Percentiles rank a stretch among this genome's conserved stretches.
Conservation (phyloP, 2,113 vertebrate genomes). For the Catagonus wagneri region DNA sequence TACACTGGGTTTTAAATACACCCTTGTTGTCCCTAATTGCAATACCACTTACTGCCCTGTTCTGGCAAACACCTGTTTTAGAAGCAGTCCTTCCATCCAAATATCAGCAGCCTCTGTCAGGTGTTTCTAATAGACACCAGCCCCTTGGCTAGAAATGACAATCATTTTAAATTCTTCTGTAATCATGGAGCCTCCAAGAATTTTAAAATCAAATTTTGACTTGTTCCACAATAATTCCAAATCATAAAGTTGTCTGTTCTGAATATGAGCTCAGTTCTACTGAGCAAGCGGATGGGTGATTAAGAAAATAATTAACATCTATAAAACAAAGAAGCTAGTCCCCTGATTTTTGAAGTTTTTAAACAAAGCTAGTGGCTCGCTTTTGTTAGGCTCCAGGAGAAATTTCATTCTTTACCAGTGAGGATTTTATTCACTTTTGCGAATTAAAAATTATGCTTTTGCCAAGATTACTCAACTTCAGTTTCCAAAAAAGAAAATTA, state of each 20-base stretch:
- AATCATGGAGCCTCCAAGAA: slow-evolving; percentile 59
- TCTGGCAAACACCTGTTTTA: slow-evolving; percentile 84
- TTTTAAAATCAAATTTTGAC: slow-evolving; percentile 48
- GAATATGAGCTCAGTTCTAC: slow-evolving; percentile 32
- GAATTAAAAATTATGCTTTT: not conserved
- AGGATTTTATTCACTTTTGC: not conserved
- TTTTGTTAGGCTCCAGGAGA: slow-evolving; percentile 60
- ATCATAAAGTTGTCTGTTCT: slow-evolving; percentile 1
- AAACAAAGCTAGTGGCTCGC: slow-evolving; percentile 45
- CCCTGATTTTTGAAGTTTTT: slow-evolving; percentile 61
- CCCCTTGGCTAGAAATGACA: slow-evolving; percentile 82
- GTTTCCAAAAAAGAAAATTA: slow-evolving; percentile 43
- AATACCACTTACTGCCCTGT: slow-evolving; percentile 74
- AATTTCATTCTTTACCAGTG: not conserved
- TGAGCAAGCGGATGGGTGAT: slow-evolving; percentile 38
- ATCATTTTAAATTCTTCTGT: slow-evolving; percentile 68
- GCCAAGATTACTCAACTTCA: not conserved
- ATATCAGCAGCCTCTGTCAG: slow-evolving; percentile 76
- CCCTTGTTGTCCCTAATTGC: slow-evolving; percentile 79
- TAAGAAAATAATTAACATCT: slow-evolving; percentile 68
- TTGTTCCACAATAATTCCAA: not conserved
- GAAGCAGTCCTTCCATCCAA: slow-evolving; percentile 72
- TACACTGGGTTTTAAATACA: slow-evolving; percentile 63
- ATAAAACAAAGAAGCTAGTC: slow-evolving; percentile 68
- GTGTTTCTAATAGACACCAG: slow-evolving; percentile 83